Conservation (phyloP, 2,888 invertebrate species). For the Hirudinaria manillensis region DNA sequence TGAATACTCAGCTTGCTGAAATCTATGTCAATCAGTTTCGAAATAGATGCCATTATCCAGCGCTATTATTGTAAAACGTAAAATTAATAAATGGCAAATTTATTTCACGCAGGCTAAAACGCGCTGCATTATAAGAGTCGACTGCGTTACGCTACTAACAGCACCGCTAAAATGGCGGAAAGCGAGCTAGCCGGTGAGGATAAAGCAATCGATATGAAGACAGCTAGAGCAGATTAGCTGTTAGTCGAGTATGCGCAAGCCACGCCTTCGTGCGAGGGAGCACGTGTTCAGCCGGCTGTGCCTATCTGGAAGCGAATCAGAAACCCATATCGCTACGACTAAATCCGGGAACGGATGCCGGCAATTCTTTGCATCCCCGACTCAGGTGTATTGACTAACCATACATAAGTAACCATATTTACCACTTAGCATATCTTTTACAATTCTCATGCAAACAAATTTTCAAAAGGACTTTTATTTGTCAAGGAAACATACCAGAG, state of each 20-base stretch:
- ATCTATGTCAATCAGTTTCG: conserved; percentile 5
- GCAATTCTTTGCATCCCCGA: too few relatives aligned
- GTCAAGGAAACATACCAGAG: background rate
- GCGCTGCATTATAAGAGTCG: background rate
- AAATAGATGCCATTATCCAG: background rate
- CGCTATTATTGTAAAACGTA: too few relatives aligned
- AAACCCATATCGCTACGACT: too few relatives aligned
- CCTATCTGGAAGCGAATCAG: too few relatives aligned
- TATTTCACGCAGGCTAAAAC: background rate
- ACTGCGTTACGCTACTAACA: background rate
- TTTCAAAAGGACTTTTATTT: too few relatives aligned
- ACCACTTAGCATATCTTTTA: too few relatives aligned
- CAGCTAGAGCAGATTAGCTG: conserved; percentile 7
- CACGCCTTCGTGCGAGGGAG: background rate
- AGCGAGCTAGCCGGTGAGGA: background rate
- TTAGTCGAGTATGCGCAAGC: conserved; percentile 6
- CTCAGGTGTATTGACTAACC: too few relatives aligned
- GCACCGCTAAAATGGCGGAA: conserved; percentile 6
- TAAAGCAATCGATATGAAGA: background rate
- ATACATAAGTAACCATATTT: too few relatives aligned
- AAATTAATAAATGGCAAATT: background rate
- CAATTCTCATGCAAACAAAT: background rate
- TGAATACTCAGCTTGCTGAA: conserved; percentile 13
- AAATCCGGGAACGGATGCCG: too few relatives aligned
- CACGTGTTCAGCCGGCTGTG: too few relatives aligned